Percentiles rank a stretch among this genome's conserved stretches.
These are phyloP conservation scores for Leucoptera coffeella DNA, from an alignment of 2,888 invertebrate species.

Conservation along the genomic window DNA sequence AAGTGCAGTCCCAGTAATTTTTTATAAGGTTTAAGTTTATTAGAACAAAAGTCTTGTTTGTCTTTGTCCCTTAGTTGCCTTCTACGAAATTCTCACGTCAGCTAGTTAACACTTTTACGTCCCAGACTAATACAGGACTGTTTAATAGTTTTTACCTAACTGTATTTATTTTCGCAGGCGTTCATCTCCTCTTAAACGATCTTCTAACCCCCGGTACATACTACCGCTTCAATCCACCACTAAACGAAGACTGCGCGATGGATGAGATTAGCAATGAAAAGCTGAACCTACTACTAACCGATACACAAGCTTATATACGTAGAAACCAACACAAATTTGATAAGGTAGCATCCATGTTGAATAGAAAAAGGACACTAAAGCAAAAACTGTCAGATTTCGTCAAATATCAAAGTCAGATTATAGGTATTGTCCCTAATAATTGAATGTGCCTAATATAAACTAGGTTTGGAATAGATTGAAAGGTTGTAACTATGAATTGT, in stretches of 20 bases:
- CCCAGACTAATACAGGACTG: no score
- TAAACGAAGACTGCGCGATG: conserved; percentile 72
- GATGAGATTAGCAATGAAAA: conserved; percentile 73
- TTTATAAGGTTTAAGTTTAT: no score
- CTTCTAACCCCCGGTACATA: conserved; percentile 67
- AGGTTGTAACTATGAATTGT: no score
- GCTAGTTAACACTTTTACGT: no score
- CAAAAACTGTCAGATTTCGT: conserved; percentile 17
- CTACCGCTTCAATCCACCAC: conserved; percentile 83
- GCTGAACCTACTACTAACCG: conserved; percentile 62
- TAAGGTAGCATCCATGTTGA: conserved; percentile 44
- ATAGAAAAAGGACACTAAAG: conserved; percentile 13
- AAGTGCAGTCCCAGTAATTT: no score
- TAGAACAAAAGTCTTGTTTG: no score
- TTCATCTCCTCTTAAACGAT: conserved; percentile 71
- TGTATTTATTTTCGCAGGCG: no score
- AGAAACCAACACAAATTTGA: conserved; percentile 74
- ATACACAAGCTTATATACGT: conserved; percentile 73
- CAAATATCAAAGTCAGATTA: conserved; percentile 13
- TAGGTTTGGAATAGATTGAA: no score
- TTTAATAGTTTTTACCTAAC: no score
- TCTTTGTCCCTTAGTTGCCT: no score
- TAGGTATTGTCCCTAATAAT: conserved; percentile 15
- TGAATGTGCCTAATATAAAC: conserved; percentile 9
- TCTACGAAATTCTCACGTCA: no score